Base-by-base conservation (phyloP, 2,797 vertebrate species). In the Squalus acanthias region DNA sequence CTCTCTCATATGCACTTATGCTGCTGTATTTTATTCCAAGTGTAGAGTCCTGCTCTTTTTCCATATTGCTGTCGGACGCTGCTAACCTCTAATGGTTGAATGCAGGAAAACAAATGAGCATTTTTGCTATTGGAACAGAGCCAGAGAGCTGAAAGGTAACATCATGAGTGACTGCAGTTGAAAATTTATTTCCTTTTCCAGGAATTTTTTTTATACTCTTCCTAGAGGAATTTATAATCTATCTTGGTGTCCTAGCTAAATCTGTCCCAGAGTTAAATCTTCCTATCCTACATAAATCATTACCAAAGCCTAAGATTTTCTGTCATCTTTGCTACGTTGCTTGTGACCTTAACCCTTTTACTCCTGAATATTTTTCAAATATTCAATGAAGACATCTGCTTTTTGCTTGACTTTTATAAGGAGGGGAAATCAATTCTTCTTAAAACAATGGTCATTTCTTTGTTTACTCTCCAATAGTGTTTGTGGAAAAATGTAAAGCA, bases 91-190 rank as follows among this genome's bases (percentile, higher is more conserved):
- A 97, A 96, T 0, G 82, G 70, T 97, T 94, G 96, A 96, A 97
- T 97, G 97, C 97, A 97, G 97, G 97, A 97, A 98, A 98, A 97
- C 97, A 97, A 97, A 98, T 97, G 98, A 97, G 97, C 97, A 97
- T 98, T 98, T 95, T 98, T 97, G 82, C 76, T 96, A 96, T 97
- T 98, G 98, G 98, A 97, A 96, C 96, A 97, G 9, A 97, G 98
- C 98, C 98, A 98, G 96, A 96, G 97, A 97, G 97, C 97, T 98
- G 98, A 98, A 98, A 98, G 97, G 98, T 98, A 98, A 76, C 26
- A 29, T 53, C 69, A 53, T 33, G 24, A 33, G 46, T 76, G 53
- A 74, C 60, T 95, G 24, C 46, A 57, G 94, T 74, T 33, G n/a
- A 76, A 76, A 74, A 3, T n/a, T 0, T 74, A 98, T 98, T 98